Base-by-base conservation (phyloP, 92 coral and sea anemone species). In the Ricordea florida region DNA sequence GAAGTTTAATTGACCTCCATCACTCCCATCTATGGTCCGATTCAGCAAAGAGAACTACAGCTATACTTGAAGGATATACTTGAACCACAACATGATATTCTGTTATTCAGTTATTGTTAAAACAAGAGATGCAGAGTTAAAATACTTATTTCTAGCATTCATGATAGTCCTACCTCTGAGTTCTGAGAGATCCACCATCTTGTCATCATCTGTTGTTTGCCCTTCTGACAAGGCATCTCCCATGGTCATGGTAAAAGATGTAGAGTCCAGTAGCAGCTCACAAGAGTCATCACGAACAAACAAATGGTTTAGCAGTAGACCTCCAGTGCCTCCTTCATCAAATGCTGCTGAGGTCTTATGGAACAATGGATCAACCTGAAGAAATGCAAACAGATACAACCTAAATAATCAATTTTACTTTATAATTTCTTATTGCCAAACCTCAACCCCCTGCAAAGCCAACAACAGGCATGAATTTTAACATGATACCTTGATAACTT, bases 321-420 rank as follows among this genome's bases (percentile, higher is more conserved):
- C 96, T 5, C 63, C 86, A 0, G 93, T 84, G 16, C 98, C 97
- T 29, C 98, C 98, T 61, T 94, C 98, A 61, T 94, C 96, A 92
- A 94, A 94, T 7, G 97, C 91, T 11, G 98, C 96, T 23, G 98
- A 89, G 3, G 94, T 89, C 73, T 94, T 94, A 66, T 94, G 98
- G 76, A 94, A 94, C 59, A 94, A 69, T 44, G 97, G 98, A 64
- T 94, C 98, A 74, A 89, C 91, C 97, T 94, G 23, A 22, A 11
- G 32, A 67, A 15, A 82, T 32, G 3, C 11, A 4, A 30, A 10
- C 0, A 25, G 10, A 22, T 26, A 5, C 7, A 37, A n/a, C n/a
- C n/a, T n/a, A n/a, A n/a, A n/a, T n/a, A n/a, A n/a, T n/a, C n/a
- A n/a, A n/a, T n/a, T n/a, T n/a, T n/a, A n/a, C n/a, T n/a, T n/a